Percentiles rank a stretch among this genome's conserved stretches.
phyloP scores from a whole-genome alignment of 2,888 invertebrate species.

The Sipha maydis region DNA sequence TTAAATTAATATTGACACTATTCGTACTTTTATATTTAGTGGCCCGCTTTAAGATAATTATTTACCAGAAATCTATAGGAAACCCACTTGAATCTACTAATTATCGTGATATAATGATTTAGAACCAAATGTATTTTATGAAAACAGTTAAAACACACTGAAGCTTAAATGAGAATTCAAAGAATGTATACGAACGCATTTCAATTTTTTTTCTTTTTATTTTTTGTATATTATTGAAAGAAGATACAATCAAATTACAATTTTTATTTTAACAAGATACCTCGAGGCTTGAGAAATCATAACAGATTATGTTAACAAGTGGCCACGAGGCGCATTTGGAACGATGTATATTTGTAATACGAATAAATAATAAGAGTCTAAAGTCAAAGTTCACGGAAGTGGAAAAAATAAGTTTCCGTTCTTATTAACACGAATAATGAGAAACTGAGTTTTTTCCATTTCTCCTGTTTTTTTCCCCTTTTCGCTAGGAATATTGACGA shows the following conservation, averaged over 20 bases:
- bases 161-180: neutral
- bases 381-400: constrained; percentile 37
- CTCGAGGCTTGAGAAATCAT: neutral
- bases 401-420: constrained; percentile 60
- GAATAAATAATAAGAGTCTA: constrained; percentile 59
- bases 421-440: constrained; percentile 60
- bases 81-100: too few species aligned
- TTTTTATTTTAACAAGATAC: constrained; percentile 49
- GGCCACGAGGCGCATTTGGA: constrained; percentile 46
- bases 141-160: neutral
- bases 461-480: neutral
- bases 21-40: too few species aligned
- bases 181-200: neutral
- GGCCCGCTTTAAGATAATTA: too few species aligned
- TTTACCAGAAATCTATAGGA: too few species aligned
- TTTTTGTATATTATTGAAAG: neutral
- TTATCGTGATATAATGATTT: too few species aligned
- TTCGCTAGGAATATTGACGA: constrained; percentile 38
- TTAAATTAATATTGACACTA: too few species aligned
- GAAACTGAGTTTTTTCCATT: constrained; percentile 27
- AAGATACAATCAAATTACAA: neutral
- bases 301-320: constrained; percentile 50
- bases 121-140: neutral
- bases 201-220: neutral
- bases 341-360: constrained; percentile 28